Percentiles rank a stretch among this genome's conserved stretches.
Conservation (phyloP, 2,797 vertebrate genomes). For the Poecilia picta region DNA sequence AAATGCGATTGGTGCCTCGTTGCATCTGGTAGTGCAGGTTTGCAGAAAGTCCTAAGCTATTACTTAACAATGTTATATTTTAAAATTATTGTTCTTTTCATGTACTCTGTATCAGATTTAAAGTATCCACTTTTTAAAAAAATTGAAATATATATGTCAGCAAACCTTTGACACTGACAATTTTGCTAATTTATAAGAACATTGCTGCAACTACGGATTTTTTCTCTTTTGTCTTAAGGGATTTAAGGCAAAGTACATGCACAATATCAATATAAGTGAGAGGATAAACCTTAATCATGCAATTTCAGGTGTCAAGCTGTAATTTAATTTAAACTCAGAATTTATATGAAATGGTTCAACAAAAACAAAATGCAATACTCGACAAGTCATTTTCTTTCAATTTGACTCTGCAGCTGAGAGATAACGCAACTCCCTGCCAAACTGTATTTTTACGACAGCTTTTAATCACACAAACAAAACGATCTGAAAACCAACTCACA, state of each 20-base stretch:
- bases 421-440: slow-evolving; percentile 45
- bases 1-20: not conserved
- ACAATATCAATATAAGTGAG: slow-evolving; percentile 24
- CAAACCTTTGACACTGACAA: slow-evolving; percentile 17
- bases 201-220: slow-evolving; percentile 1
- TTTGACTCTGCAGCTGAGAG: slow-evolving; percentile 47
- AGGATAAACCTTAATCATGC: slow-evolving; percentile 29
- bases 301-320: slow-evolving; percentile 35
- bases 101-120: not conserved
- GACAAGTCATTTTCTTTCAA: slow-evolving; percentile 50
- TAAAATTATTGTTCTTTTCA: not conserved
- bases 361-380: slow-evolving; percentile 29
- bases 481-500: not conserved
- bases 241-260: not conserved
- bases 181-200: not conserved
- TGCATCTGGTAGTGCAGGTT: not conserved
- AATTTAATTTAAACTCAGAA: slow-evolving; percentile 24
- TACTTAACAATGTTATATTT: not conserved
- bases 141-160: not conserved
- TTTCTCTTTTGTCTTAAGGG: slow-evolving; percentile 13
- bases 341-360: slow-evolving; percentile 17
- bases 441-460: slow-evolving; percentile 31
- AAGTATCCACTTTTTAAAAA: not conserved
- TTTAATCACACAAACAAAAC: slow-evolving; percentile 44
- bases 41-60: not conserved